Evolutionary conservation across 2,113 vertebrate genomes (phyloP).

Genomic region (Gallinago paraguaiae): DNA sequence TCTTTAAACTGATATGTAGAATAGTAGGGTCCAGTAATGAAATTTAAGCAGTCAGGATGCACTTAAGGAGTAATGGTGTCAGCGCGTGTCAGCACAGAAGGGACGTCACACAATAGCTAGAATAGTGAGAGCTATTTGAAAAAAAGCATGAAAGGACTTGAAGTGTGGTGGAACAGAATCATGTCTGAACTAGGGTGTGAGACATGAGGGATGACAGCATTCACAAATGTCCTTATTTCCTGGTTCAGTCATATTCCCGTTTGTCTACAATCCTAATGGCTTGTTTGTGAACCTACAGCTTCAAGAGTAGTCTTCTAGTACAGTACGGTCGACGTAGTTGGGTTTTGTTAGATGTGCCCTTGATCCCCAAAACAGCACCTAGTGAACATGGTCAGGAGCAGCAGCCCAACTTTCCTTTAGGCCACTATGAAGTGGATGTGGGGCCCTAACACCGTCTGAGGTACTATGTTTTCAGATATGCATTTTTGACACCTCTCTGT

Average conservation of each 20-base stretch:
- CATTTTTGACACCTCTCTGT: not conserved
- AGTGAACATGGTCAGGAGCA: not conserved
- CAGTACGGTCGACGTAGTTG: not conserved
- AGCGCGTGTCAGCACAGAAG: not conserved
- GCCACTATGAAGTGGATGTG: not conserved
- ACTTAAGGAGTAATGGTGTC: not conserved
- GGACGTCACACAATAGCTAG: not conserved
- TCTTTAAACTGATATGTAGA: not conserved
- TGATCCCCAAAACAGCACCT: not conserved
- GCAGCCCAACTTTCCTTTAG: not conserved
- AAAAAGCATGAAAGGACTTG: rapidly evolving
- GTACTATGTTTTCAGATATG: not conserved
- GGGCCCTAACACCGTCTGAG: rapidly evolving
- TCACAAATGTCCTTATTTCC: not conserved
- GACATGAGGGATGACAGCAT: not conserved
- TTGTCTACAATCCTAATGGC: not conserved
- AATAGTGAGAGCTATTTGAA: not conserved
- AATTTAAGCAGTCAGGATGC: not conserved
- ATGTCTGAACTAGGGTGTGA: not conserved
- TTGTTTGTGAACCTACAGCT: not conserved
- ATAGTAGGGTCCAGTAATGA: not conserved
- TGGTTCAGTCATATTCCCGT: not conserved
- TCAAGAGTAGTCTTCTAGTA: not conserved
- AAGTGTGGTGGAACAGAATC: not conserved
- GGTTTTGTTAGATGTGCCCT: not conserved